Evolutionary conservation across 2,797 vertebrate species (phyloP).

Genomic region (Ibycter americanus): DNA sequence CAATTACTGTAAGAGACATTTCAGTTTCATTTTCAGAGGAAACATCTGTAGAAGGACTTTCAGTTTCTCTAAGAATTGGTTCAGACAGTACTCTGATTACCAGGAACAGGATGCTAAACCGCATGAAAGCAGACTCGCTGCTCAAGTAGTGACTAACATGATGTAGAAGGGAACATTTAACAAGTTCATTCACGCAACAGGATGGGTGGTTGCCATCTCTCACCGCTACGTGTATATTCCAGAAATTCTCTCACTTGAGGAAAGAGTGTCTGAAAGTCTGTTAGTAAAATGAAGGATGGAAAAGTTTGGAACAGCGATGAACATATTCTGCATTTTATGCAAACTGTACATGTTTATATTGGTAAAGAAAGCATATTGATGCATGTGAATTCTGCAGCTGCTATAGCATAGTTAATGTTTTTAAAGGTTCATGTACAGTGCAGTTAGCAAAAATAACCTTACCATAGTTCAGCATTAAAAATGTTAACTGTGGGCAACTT

Average conservation of each 20-base stretch:
- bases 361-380: neutral
- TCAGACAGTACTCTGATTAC: neutral
- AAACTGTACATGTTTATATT: neutral
- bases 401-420: neutral
- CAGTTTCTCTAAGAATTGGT: neutral
- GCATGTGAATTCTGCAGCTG: neutral
- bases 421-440: neutral
- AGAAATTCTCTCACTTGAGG: constrained; percentile 30
- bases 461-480: neutral
- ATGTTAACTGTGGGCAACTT: neutral
- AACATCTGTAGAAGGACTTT: constrained; percentile 35
- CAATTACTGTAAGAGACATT: neutral
- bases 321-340: neutral
- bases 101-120: constrained; percentile 54
- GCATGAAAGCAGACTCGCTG: neutral
- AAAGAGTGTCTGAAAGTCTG: constrained; percentile 12
- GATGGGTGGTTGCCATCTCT: constrained; percentile 37
- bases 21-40: constrained; percentile 61
- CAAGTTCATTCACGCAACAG: neutral
- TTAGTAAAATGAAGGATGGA: neutral
- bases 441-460: neutral
- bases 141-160: constrained; percentile 39
- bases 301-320: neutral
- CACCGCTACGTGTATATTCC: neutral
- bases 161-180: constrained; percentile 18